Evolutionary conservation across 2,888 invertebrate genomes (phyloP).

Genomic region (Strigamia crassipes): DNA sequence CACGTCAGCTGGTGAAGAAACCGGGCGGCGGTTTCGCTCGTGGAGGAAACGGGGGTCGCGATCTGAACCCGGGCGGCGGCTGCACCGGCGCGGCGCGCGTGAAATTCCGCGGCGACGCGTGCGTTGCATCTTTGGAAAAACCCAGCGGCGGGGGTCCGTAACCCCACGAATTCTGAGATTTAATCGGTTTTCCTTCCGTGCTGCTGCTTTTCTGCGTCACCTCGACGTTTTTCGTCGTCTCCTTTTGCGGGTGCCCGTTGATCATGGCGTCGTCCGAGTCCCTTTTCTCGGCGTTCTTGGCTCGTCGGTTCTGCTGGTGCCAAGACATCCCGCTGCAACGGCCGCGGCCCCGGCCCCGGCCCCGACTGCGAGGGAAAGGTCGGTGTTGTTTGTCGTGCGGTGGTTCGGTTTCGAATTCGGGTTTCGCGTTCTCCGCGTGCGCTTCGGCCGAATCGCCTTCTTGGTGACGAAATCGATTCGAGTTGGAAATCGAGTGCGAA

Average conservation of each 20-base stretch:
- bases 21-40: slow-evolving; percentile 31
- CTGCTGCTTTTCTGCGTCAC: neutral
- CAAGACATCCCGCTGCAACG: slow-evolving; percentile 4
- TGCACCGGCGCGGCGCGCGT: neutral
- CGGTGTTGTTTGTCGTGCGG: neutral
- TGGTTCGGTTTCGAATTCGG: neutral
- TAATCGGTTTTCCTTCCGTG: neutral
- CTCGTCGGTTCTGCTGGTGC: slow-evolving; percentile 3
- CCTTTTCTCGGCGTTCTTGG: slow-evolving; percentile 1
- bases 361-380: neutral
- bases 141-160: slow-evolving; percentile 19
- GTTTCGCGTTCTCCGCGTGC: neutral
- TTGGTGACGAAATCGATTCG: neutral
- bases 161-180: neutral
- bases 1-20: slow-evolving; percentile 30
- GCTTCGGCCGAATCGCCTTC: neutral
- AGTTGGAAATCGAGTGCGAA: neutral
- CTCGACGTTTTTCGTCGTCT: neutral
- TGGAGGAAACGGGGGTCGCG: slow-evolving; percentile 13
- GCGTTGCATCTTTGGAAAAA: neutral
- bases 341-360: neutral
- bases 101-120: neutral
- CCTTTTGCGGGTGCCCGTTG: neutral
- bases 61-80: slow-evolving; percentile 22
- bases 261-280: neutral